Conservation (phyloP, 2,797 vertebrate species). For the Amphiprion clarkii region DNA sequence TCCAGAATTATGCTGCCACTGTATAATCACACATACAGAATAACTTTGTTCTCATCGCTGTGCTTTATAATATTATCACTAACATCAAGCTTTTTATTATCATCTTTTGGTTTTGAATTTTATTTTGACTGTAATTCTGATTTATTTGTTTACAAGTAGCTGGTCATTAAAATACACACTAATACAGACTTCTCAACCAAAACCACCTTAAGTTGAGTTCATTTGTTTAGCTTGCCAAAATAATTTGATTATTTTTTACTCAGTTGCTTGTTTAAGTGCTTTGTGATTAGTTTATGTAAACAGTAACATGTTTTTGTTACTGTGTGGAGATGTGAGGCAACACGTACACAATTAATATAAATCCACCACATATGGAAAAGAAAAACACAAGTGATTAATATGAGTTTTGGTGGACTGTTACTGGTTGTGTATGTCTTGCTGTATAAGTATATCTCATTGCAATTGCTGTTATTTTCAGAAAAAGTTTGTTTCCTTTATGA, state of each 20-base stretch:
- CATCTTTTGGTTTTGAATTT: constrained; percentile 12
- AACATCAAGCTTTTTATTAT: constrained; percentile 16
- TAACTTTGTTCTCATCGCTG: not conserved
- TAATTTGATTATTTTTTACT: constrained; percentile 5
- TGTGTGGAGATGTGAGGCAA: not conserved
- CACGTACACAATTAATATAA: constrained; percentile 20
- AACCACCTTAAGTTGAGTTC: not conserved
- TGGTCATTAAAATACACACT: not conserved
- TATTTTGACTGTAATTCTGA: not conserved
- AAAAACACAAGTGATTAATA: not conserved
- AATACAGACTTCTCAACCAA: not conserved
- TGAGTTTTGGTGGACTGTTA: constrained; percentile 3
- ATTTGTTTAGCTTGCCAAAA: not conserved
- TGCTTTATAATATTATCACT: constrained; percentile 21
- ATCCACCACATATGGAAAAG: not conserved
- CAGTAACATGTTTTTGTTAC: not conserved
- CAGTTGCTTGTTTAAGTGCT: constrained; percentile 12
- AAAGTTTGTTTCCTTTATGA: not conserved
- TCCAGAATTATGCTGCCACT: not conserved
- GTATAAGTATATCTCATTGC: constrained; percentile 2
- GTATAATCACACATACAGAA: not conserved
- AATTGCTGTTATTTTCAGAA: not conserved
- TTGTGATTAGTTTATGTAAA: constrained; percentile 2
- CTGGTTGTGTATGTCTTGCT: constrained; percentile 34
- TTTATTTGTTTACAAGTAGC: not conserved